Base-by-base conservation (phyloP, 2,797 vertebrate genomes). In the Scleropages formosus region DNA sequence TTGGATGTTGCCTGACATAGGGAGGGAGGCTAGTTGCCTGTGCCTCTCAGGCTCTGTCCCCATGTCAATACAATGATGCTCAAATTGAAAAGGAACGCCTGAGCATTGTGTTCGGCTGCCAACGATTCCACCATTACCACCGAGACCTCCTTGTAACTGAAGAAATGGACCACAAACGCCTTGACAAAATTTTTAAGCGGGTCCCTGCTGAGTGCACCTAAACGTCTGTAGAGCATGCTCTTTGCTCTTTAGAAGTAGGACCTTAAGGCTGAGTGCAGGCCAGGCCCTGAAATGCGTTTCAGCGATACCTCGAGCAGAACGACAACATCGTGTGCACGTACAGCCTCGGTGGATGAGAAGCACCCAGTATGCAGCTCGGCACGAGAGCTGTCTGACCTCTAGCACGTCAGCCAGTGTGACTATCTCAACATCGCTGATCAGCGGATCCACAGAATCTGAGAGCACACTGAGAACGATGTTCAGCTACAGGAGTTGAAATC, bases 151-250 rank as follows among this genome's bases (percentile, higher is more conserved):
- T 22, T 13, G 51, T 82, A 4, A 63, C 53, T 24, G 74, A 78
- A 22, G 76, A 78, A 44, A 78, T 70, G 26, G 59, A 80, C 49
- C 68, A 76, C 24, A 78, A 75, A 66, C 74, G 51, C 15, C 39
- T 80, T 26, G 75, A 76, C 13, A 16, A 69, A 4, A 74, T 80
- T n/a, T 77, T 80, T 18, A n/a, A 81, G 46, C 13, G 79, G 79
- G 44, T 76, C 78, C 2, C 74, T 79, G 4, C 69, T 81, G 0
- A 76, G 39, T 49, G 68, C 64, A 46, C 64, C 77, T 3, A 78
- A 82, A 47, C 7, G 13, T 7, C 65, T 80, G 11, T 76, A 83
- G 60, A 75, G 66, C 77, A 80, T 79, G 77, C 53, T 81, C 7
- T 18, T 77, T 31, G 47, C 56, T 6, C 26, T 82, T 4, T 75